Percentiles rank a stretch among this genome's conserved stretches.
Evolutionary conservation across 1,140 invertebrate genomes (phyloP).

Genomic region (Chelonus insularis): DNA sequence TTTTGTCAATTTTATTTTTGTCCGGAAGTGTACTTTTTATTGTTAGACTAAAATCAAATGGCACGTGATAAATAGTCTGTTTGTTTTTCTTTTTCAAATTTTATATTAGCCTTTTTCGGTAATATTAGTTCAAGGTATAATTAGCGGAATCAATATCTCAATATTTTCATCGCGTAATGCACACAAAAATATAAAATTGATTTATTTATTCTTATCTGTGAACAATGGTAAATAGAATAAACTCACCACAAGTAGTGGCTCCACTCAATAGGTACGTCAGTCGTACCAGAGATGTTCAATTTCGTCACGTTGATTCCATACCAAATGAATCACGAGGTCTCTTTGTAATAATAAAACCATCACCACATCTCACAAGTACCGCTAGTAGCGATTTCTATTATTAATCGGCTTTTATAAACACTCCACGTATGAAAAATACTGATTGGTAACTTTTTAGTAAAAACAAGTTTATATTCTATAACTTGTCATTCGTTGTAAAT

Average conservation of each 20-base stretch:
- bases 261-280: conserved; percentile 38
- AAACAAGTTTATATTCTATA: no score
- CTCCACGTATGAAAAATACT: neutral
- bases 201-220: neutral
- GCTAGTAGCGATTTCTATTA: neutral
- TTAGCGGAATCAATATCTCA: no score
- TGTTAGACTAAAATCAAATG: no score
- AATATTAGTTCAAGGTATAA: no score
- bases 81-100: no score
- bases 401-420: neutral
- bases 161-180: no score
- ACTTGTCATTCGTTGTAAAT: neutral
- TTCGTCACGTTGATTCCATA: conserved; percentile 19
- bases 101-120: no score
- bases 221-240: neutral
- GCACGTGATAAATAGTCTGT: no score
- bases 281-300: conserved; percentile 25
- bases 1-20: no score
- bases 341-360: conserved; percentile 23
- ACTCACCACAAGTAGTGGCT: conserved; percentile 55
- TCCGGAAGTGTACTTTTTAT: no score
- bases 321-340: conserved; percentile 17
- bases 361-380: conserved; percentile 21
- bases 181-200: no score
- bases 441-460: no score